A percentile compares a stretch with the other conserved stretches of the same genome.
Evolutionary conservation across 2,113 vertebrate genomes (phyloP).

Genomic region (Crotalus helleri): DNA sequence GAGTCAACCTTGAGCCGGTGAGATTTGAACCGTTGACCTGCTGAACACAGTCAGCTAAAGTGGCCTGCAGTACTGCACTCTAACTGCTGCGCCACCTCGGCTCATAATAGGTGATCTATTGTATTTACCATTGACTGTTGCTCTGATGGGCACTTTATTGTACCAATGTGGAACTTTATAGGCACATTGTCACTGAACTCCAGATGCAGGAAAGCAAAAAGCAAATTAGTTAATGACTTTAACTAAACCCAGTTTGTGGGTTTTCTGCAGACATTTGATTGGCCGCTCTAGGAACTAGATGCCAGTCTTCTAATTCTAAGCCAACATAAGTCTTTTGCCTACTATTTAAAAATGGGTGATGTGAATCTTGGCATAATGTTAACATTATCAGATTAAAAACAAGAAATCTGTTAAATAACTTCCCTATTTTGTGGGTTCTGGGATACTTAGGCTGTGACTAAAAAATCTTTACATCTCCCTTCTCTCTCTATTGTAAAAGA

Average conservation of each 20-base stretch:
- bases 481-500: constrained; percentile 38
- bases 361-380: background rate
- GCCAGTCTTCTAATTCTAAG: background rate
- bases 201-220: background rate
- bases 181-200: background rate
- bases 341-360: background rate
- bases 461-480: constrained; percentile 34
- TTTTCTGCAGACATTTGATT: background rate
- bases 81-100: no score
- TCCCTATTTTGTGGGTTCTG: constrained; percentile 41
- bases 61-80: no score
- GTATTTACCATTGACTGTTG: background rate
- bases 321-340: background rate
- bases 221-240: background rate
- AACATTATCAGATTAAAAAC: background rate
- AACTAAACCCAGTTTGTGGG: background rate
- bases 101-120: background rate
- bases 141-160: background rate
- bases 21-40: no score
- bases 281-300: background rate
- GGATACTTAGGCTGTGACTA: constrained; percentile 40
- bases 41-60: no score
- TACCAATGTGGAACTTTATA: background rate
- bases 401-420: background rate
- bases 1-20: no score